Evolutionary conservation across 2,888 invertebrate species (phyloP).

Genomic region (Prenolepis imparis): DNA sequence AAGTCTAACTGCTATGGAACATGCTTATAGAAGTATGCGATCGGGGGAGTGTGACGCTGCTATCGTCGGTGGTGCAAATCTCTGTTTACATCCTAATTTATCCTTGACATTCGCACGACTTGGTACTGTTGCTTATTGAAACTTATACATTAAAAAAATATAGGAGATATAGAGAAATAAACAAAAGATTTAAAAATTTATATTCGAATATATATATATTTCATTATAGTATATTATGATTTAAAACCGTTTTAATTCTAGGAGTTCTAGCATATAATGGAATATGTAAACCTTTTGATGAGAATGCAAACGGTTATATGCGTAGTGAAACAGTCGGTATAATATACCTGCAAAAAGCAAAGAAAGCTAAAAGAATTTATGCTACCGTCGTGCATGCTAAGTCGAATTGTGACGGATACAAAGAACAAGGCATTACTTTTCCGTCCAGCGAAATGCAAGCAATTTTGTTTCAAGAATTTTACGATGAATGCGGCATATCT

Average conservation of each 20-base stretch:
- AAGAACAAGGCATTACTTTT: slow-evolving; percentile 84
- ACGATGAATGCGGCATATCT: slow-evolving; percentile 88
- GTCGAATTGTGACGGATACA: slow-evolving; percentile 88
- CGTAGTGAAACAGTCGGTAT: slow-evolving; percentile 93
- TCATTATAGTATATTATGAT: background rate
- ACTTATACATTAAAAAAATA: background rate
- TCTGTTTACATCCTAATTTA: slow-evolving; percentile 95
- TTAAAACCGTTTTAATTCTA: slow-evolving; percentile 54
- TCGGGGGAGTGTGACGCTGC: slow-evolving; percentile 95
- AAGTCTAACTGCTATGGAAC: slow-evolving; percentile 94
- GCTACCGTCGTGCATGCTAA: slow-evolving; percentile 88
- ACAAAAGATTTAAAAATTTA: background rate
- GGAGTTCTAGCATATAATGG: slow-evolving; percentile 95
- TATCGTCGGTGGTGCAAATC: slow-evolving; percentile 94
- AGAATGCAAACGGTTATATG: slow-evolving; percentile 93
- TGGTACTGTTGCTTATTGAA: slow-evolving; percentile 79
- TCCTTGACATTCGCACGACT: slow-evolving; percentile 94
- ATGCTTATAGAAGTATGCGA: slow-evolving; percentile 92
- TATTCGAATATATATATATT: background rate
- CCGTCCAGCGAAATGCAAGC: slow-evolving; percentile 82
- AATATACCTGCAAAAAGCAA: slow-evolving; percentile 90
- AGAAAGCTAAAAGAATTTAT: slow-evolving; percentile 87
- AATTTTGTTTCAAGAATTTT: slow-evolving; percentile 87
- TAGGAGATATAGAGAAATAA: background rate
- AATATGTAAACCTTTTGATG: slow-evolving; percentile 96